These are phyloP conservation scores for Calycopis cecrops DNA, from an alignment of 1,140 invertebrate species.

Conservation along the genomic window DNA sequence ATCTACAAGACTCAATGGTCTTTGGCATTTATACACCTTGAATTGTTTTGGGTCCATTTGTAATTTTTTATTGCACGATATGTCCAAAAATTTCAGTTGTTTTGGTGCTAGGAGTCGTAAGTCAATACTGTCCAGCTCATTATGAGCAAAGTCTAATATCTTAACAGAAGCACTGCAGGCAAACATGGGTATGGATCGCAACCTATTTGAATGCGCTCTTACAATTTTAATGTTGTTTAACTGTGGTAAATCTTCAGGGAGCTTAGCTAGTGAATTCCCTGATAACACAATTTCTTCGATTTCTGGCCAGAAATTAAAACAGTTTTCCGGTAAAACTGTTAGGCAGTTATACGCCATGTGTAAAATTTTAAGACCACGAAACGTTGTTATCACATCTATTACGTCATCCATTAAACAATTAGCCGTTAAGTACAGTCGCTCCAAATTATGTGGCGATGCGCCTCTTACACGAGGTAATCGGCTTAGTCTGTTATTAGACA, in stretches of 20 bases:
- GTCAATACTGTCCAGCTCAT: conserved; percentile 87
- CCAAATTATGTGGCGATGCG: conserved; percentile 77
- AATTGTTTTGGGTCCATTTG: conserved; percentile 89
- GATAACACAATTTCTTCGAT: conserved; percentile 89
- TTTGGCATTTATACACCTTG: conserved; percentile 84
- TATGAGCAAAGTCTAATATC: conserved; percentile 89
- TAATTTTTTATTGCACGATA: conserved; percentile 87
- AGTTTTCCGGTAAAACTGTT: conserved; percentile 83
- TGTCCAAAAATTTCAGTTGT: conserved; percentile 88
- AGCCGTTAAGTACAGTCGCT: conserved; percentile 84
- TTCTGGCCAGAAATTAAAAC: conserved; percentile 83
- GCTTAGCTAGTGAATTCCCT: conserved; percentile 85
- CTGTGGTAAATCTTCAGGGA: conserved; percentile 85
- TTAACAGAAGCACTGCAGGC: conserved; percentile 83
- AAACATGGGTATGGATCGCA: conserved; percentile 84
- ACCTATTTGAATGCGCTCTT: conserved; percentile 87
- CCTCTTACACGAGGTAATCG: conserved; percentile 78
- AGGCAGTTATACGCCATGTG: conserved; percentile 88
- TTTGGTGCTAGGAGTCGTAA: conserved; percentile 84
- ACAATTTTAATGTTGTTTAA: conserved; percentile 84
- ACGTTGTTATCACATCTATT: conserved; percentile 80
- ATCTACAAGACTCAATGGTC: conserved; percentile 87
- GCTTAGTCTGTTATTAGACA: conserved; percentile 85
- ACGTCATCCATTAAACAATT: conserved; percentile 86
- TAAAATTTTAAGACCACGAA: conserved; percentile 80